phyloP scores from a whole-genome alignment of 2,113 vertebrate genomes.

The Thunnus maccoyii region DNA sequence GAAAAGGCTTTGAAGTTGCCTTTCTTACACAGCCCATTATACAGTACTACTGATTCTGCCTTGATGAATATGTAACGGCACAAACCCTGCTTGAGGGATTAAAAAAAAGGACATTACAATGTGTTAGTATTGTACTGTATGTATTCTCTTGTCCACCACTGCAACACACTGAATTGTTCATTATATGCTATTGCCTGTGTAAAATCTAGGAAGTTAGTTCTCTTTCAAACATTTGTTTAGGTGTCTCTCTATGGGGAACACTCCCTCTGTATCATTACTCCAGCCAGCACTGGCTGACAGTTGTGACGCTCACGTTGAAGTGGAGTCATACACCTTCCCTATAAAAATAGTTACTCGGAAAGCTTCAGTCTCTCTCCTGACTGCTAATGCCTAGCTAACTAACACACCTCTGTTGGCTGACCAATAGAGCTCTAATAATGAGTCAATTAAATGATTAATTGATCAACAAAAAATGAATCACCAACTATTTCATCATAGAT shows the following conservation, averaged over 20 bases:
- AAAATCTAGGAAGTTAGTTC: no score
- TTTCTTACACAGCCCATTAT: slow-evolving; percentile 11
- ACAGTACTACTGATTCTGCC: not conserved
- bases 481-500: no score
- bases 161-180: not conserved
- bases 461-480: no score
- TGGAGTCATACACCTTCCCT: no score
- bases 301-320: no score
- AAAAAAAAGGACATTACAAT: not conserved
- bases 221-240: not conserved
- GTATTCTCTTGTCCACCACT: not conserved
- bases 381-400: no score
- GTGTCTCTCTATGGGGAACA: not conserved
- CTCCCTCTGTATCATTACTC: not conserved
- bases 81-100: not conserved
- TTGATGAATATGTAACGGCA: slow-evolving; percentile 10
- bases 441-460: no score
- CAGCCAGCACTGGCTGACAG: not conserved
- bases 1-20: slow-evolving; percentile 24
- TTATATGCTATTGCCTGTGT: no score
- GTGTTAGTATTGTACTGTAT: not conserved
- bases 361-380: not conserved
- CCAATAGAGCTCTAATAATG: no score
- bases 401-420: not conserved
- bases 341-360: no score